phyloP scores from a whole-genome alignment of 2,888 invertebrate genomes.

The Apamea monoglypha region DNA sequence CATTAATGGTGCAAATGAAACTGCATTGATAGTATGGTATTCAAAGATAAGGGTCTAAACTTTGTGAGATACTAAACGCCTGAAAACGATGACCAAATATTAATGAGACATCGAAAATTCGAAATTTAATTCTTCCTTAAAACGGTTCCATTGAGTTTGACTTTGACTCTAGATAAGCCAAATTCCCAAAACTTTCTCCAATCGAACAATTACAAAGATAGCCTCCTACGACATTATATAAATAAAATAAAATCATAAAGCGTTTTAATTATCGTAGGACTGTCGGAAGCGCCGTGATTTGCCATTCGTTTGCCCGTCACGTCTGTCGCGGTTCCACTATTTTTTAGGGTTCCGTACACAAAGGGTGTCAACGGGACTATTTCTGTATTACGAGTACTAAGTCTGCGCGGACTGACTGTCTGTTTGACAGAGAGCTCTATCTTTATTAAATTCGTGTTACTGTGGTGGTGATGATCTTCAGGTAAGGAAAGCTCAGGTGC shows the following conservation, averaged over 20 bases:
- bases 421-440: not conserved
- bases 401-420: not conserved
- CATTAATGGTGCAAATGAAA: no score
- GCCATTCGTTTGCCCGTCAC: constrained; percentile 77
- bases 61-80: no score
- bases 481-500: no score
- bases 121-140: not conserved
- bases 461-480: no score
- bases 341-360: constrained; percentile 60
- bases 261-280: constrained; percentile 52
- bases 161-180: constrained; percentile 19
- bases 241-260: constrained; percentile 55
- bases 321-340: constrained; percentile 70
- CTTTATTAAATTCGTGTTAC: not conserved
- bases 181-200: constrained; percentile 29
- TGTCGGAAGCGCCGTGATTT: constrained; percentile 63
- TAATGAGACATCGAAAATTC: not conserved
- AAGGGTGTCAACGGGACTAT: not conserved
- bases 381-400: not conserved
- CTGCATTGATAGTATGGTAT: no score
- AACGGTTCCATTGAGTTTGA: not conserved
- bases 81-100: not conserved
- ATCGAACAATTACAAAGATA: constrained; percentile 49
- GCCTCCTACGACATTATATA: constrained; percentile 49
- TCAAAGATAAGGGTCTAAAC: no score